These are phyloP conservation scores for Eulemur mongoz DNA, from an alignment of 2,797 vertebrate species.

Conservation along the genomic window DNA sequence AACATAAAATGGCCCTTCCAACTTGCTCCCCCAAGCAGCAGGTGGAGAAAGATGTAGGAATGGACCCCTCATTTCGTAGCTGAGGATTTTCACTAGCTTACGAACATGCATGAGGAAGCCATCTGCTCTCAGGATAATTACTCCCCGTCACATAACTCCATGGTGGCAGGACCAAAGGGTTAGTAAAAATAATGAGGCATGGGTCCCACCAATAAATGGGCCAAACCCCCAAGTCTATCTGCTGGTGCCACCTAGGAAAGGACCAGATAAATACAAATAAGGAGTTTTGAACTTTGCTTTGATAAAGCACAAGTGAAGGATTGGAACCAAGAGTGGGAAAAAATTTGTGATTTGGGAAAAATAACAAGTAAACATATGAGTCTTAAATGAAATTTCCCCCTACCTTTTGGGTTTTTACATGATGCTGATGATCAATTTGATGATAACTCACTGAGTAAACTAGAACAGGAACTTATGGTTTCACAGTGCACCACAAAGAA, in stretches of 20 bases:
- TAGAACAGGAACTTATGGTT: constrained; percentile 30
- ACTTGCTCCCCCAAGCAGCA: neutral
- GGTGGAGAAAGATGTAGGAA: neutral
- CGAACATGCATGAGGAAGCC: neutral
- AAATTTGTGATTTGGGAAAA: neutral
- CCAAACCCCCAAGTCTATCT: neutral
- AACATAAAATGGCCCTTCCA: neutral
- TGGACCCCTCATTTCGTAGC: neutral
- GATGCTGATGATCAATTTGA: neutral
- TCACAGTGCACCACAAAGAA: constrained; percentile 10
- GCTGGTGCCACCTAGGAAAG: neutral
- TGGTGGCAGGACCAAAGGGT: neutral
- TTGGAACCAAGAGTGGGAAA: neutral
- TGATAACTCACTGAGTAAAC: neutral
- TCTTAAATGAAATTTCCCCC: constrained; percentile 36
- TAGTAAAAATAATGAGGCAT: neutral
- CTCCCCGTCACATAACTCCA: neutral
- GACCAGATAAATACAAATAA: neutral
- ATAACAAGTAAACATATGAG: neutral
- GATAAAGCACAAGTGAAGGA: constrained; percentile 4
- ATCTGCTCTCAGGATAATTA: neutral
- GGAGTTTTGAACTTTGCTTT: constrained; percentile 12
- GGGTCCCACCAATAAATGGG: neutral
- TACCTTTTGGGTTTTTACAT: neutral
- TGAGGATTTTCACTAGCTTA: neutral